phyloP scores from a whole-genome alignment of 2,888 invertebrate genomes.

The Melieria omissa region DNA sequence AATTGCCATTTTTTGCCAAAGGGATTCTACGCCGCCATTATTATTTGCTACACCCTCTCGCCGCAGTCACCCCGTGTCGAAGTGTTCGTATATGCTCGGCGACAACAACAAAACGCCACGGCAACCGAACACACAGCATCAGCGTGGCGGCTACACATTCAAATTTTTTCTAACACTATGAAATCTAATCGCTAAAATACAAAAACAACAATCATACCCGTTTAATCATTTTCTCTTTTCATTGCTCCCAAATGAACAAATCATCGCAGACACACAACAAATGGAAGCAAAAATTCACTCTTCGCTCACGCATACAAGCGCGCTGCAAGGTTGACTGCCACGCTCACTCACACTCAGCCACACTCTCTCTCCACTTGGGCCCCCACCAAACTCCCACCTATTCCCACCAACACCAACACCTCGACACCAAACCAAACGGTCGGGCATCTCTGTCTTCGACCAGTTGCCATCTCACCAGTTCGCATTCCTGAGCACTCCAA shows the following conservation, averaged over 20 bases:
- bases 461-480: slow-evolving; percentile 58
- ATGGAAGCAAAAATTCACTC: too few relatives aligned
- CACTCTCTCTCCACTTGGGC: too few relatives aligned
- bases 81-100: slow-evolving; percentile 4
- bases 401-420: background rate
- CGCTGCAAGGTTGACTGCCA: too few relatives aligned
- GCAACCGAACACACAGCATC: slow-evolving; percentile 29
- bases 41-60: slow-evolving; percentile 44
- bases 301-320: too few relatives aligned
- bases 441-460: slow-evolving; percentile 45
- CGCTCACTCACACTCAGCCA: too few relatives aligned
- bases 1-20: slow-evolving; percentile 34
- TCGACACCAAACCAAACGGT: slow-evolving; percentile 31
- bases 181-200: background rate
- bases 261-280: too few relatives aligned
- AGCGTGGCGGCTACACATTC: background rate
- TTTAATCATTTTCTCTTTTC: too few relatives aligned
- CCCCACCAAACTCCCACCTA: background rate
- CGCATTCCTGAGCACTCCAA: slow-evolving; percentile 63
- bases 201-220: too few relatives aligned
- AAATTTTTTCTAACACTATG: slow-evolving; percentile 2
- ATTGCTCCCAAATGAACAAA: too few relatives aligned
- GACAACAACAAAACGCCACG: slow-evolving; percentile 10
- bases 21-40: slow-evolving; percentile 49
- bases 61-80: slow-evolving; percentile 39